These are phyloP conservation scores for Euwallacea similis DNA, from an alignment of 1,140 invertebrate genomes.

Conservation along the genomic window DNA sequence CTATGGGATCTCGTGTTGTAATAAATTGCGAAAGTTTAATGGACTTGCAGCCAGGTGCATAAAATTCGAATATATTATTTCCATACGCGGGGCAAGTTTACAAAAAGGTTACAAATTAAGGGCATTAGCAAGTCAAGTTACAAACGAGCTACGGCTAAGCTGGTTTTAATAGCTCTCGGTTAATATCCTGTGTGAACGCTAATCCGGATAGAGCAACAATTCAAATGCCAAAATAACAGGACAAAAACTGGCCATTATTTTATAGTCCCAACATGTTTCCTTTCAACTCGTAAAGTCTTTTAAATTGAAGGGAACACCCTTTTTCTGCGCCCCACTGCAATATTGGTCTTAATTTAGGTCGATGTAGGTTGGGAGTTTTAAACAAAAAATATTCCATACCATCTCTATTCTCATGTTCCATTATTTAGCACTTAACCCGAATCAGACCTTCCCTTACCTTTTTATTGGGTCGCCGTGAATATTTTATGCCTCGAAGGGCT, in stretches of 20 bases:
- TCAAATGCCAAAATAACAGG: too few relatives aligned
- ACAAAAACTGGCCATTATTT: too few relatives aligned
- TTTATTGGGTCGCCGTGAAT: slow-evolving; percentile 24
- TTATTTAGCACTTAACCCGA: slow-evolving; percentile 31
- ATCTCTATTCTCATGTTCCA: background rate
- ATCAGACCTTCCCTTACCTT: slow-evolving; percentile 17
- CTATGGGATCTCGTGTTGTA: background rate
- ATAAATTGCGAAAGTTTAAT: slow-evolving; percentile 16
- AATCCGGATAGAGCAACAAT: too few relatives aligned
- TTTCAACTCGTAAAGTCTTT: too few relatives aligned
- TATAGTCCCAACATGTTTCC: too few relatives aligned
- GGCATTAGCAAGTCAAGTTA: background rate
- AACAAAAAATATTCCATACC: too few relatives aligned
- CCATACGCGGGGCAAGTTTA: background rate
- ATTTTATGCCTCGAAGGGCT: slow-evolving; percentile 23
- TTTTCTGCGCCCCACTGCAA: too few relatives aligned
- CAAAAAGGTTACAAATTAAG: background rate
- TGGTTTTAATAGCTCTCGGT: background rate
- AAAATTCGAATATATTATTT: slow-evolving; percentile 5
- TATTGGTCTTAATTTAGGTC: too few relatives aligned
- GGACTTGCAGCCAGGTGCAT: slow-evolving; percentile 10
- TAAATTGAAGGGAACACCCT: too few relatives aligned
- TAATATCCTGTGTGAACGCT: too few relatives aligned
- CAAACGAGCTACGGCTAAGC: background rate
- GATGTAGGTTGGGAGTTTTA: too few relatives aligned